Evolutionary conservation across 53 echinoderm and acorn worm species (phyloP), one percentile per base, ranked within the genome.

Genomic region (Luidia sarsii): DNA sequence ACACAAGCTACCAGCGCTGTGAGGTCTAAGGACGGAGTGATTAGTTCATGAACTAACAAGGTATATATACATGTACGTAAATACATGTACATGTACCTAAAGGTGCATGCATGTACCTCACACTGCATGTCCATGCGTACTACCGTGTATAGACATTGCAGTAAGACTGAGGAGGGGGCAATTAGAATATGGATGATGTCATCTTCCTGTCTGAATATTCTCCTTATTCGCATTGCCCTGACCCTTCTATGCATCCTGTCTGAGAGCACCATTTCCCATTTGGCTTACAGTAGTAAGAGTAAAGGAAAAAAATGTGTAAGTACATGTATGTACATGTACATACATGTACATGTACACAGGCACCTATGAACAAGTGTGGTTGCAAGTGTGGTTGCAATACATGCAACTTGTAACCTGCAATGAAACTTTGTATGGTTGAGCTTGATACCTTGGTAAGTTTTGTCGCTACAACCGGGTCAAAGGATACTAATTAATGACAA

Each of bases 201-300:
- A 90, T 30, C 73, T 90, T 90, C 90, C 90, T 86, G 74, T 74
- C 62, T 38, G 39, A 48, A 83, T 83, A 89, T 81, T 70, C 63
- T 62, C 23, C 8, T 49, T 48, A 41, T 61, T 45, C 7, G 31
- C 49, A 79, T 62, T 28, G 39, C 31, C 79, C 46, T 37, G 25
- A 46, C 62, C 34, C 37, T 79, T 34, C 29, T 35, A 35, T 63
- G 32, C 32, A 48, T 79, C 79, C 72, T 72, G 72, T 72, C 39
- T 19, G 28, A 23, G 28, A 3, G 28, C 5, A 57, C 28, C 41
- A 23, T 57, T 51, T 51, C 52, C 15, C 52, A 51, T 51, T 51
- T 11, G 8, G 4, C 20, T 3, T 18, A 57, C 24, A 4, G 6
- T 11, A 57, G n/a, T 3, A 51, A 51, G 21, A 51, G 21, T n/a